Evolutionary conservation across 1,140 invertebrate species (phyloP).

Genomic region (Neodiprion lecontei): DNA sequence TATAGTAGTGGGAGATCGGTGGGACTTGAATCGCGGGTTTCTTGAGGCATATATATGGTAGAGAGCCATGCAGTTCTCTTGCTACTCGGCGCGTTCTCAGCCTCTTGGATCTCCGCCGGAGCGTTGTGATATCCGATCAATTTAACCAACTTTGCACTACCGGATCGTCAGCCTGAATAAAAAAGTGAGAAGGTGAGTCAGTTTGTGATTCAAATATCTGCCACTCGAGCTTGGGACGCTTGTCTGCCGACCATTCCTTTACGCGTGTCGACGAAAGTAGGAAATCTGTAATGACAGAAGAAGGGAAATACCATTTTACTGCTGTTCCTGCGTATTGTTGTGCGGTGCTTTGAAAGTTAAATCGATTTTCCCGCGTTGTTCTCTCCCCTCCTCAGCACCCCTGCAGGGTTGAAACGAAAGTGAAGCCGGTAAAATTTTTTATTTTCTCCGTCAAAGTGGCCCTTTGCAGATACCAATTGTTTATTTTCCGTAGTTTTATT

Average conservation of each 20-base stretch:
- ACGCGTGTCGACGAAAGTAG: not conserved
- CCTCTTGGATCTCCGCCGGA: slow-evolving; percentile 39
- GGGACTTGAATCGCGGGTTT: slow-evolving; percentile 50
- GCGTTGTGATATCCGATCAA: not conserved
- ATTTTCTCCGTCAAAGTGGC: no score
- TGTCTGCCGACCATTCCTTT: no score
- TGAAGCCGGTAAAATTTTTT: no score
- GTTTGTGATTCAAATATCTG: not conserved
- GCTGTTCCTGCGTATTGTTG: no score
- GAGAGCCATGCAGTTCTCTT: slow-evolving; percentile 45
- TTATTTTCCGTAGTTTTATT: no score
- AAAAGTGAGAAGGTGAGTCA: slow-evolving; percentile 6
- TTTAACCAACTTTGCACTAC: not conserved
- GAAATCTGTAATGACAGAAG: not conserved
- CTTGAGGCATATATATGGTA: slow-evolving; percentile 49
- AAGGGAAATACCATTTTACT: not conserved
- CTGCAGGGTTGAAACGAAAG: no score
- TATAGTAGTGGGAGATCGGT: slow-evolving; percentile 46
- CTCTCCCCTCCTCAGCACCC: no score
- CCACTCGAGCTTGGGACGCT: no score
- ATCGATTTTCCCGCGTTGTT: no score
- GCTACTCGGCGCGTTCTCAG: slow-evolving; percentile 43
- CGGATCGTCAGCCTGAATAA: not conserved
- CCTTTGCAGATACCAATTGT: no score
- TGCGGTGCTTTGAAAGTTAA: no score